Conservation (phyloP, 2,113 vertebrate species). For the Lophura nycthemera region DNA sequence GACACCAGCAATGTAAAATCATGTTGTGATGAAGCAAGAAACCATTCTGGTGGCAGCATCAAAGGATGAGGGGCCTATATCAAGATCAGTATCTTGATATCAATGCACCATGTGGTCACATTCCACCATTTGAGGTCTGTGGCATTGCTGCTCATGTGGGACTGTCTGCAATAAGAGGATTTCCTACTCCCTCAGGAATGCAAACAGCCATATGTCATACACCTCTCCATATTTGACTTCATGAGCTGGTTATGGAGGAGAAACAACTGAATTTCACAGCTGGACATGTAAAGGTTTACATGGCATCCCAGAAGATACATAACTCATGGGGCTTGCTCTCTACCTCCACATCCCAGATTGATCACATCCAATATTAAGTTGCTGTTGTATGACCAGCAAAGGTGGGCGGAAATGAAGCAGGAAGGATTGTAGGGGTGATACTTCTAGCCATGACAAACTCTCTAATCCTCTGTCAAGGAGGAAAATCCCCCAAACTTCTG, state of each 20-base stretch:
- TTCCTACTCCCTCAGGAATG: not conserved
- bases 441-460: not conserved
- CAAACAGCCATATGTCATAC: not conserved
- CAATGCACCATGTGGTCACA: not conserved
- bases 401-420: not conserved
- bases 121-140: not conserved
- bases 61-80: not conserved
- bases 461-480: not conserved
- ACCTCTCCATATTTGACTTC: rapidly evolving
- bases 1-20: not conserved
- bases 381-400: not conserved
- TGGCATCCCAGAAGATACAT: not conserved
- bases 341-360: not conserved
- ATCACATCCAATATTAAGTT: not conserved
- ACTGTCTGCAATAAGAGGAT: not conserved
- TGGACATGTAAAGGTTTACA: not conserved
- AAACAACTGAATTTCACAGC: not conserved
- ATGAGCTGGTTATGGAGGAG: not conserved
- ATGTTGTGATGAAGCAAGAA: not conserved
- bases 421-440: not conserved
- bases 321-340: not conserved
- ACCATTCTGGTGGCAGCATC: not conserved
- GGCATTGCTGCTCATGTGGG: not conserved
- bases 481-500: not conserved
- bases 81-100: not conserved